Evolutionary conservation across 2,797 vertebrate genomes (phyloP), one percentile per base, ranked within the genome.

Genomic region (Cynodonichthys magdalenae): DNA sequence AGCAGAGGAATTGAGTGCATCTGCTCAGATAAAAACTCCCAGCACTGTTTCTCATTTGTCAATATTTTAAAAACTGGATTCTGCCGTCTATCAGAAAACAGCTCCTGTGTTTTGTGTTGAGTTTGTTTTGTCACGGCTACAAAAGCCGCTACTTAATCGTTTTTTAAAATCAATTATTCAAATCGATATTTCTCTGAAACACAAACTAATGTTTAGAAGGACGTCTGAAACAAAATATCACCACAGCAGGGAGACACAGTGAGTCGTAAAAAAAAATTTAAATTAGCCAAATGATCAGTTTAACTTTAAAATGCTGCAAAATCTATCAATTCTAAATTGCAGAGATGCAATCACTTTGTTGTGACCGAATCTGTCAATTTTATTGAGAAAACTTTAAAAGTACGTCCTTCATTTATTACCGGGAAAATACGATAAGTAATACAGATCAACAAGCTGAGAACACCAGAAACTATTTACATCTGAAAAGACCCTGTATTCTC

Each of bases 11-110:
- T n/a, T 1, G 49, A 67, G 59, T 17, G 44, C 48, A 55, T 20
- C 54, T 42, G 68, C 54, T 69, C 60, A 47, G 44, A 77, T 56
- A 24, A 24, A 61, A 31, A 52, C 59, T 66, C 27, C 63, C 24
- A 18, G 55, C 55, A 42, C 34, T 57, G 62, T 53, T 69, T 50
- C 77, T 75, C 51, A 41, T 74, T 68, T 62, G 65, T 78, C 69
- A 51, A 2, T 19, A 29, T 66, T 63, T 41, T 52, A 11, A 41
- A 47, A 34, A 28, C 2, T 14, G 42, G 63, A 2, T 19, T 61
- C 6, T n/a, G n/a, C 17, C 3, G 15, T 51, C 39, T 12, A 54
- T 19, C 19, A 19, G 15, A 36, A 52, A 58, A 53, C 45, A 41
- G 1, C 45, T 2, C 12, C 5, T 39, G 15, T 20, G 28, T 11